Conservation (phyloP, 2,888 invertebrate species). For the Chymomyza caudatula region DNA sequence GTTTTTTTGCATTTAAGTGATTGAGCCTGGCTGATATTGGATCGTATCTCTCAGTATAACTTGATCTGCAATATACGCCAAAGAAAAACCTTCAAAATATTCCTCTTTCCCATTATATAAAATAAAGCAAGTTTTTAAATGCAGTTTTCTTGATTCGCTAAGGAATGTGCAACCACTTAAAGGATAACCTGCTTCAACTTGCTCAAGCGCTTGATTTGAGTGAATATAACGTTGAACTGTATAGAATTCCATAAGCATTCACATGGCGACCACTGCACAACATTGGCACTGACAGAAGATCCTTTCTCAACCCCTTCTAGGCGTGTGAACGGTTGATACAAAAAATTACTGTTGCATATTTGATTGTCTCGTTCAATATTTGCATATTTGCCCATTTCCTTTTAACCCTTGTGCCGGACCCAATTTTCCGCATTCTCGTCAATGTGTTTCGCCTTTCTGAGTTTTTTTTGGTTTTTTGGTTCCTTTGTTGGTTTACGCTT, state of each 20-base stretch:
- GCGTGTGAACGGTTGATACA: constrained; percentile 37
- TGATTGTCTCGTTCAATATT: constrained; percentile 70
- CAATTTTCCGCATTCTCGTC: constrained; percentile 20
- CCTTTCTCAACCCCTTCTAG: neutral
- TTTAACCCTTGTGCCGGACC: constrained; percentile 20
- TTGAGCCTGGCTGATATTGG: no score
- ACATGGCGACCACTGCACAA: neutral
- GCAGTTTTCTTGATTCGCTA: no score
- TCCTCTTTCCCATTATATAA: no score
- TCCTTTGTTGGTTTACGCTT: constrained; percentile 45
- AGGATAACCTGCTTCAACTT: neutral
- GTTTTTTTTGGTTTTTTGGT: constrained; percentile 7
- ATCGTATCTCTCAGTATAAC: no score
- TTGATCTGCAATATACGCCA: no score
- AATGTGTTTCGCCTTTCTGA: neutral
- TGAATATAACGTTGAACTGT: neutral
- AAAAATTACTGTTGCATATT: constrained; percentile 67
- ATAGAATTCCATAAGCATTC: no score
- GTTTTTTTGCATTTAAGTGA: no score
- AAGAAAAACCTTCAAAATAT: no score
- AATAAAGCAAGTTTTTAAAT: no score
- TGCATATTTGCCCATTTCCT: constrained; percentile 54
- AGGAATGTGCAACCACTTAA: neutral
- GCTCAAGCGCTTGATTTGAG: neutral
- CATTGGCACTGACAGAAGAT: neutral